Conservation (phyloP, 1,140 invertebrate genomes). For the Drosophila chauvacae region DNA sequence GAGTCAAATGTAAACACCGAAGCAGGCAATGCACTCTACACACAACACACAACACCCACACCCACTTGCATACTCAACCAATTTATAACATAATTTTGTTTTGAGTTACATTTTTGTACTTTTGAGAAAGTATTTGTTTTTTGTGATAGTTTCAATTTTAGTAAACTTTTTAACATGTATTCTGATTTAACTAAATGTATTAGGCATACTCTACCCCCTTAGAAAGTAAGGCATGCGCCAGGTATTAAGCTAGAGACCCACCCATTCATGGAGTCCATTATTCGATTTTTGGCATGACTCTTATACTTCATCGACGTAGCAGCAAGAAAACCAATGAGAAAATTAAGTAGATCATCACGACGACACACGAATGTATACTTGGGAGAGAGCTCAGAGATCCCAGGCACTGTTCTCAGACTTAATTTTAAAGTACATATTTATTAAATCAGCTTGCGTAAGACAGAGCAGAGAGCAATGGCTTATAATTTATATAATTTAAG, state of each 20-base stretch:
- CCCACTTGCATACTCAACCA: constrained; percentile 58
- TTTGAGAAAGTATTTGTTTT: constrained; percentile 75
- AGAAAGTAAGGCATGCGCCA: constrained; percentile 65
- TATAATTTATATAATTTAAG: constrained; percentile 39
- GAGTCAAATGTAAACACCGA: constrained; percentile 78
- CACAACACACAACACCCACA: constrained; percentile 24
- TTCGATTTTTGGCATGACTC: constrained; percentile 61
- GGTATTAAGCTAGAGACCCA: constrained; percentile 62
- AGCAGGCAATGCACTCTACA: constrained; percentile 9
- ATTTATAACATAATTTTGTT: constrained; percentile 37
- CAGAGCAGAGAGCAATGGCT: constrained; percentile 22
- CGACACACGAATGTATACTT: constrained; percentile 46
- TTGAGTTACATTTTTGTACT: constrained; percentile 58
- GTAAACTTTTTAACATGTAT: constrained; percentile 60
- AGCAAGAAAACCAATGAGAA: constrained; percentile 45
- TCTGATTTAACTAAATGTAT: constrained; percentile 65
- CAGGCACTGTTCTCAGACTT: constrained; percentile 40
- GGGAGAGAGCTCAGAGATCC: constrained; percentile 33
- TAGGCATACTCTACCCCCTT: constrained; percentile 47
- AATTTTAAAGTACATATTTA: constrained; percentile 52
- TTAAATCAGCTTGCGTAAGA: constrained; percentile 21
- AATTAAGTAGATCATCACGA: constrained; percentile 49
- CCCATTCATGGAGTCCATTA: constrained; percentile 40
- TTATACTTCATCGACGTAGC: constrained; percentile 45
- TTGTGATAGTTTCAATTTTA: constrained; percentile 83